Conservation (phyloP, 2,797 vertebrate genomes). For the Octomys mimax region DNA sequence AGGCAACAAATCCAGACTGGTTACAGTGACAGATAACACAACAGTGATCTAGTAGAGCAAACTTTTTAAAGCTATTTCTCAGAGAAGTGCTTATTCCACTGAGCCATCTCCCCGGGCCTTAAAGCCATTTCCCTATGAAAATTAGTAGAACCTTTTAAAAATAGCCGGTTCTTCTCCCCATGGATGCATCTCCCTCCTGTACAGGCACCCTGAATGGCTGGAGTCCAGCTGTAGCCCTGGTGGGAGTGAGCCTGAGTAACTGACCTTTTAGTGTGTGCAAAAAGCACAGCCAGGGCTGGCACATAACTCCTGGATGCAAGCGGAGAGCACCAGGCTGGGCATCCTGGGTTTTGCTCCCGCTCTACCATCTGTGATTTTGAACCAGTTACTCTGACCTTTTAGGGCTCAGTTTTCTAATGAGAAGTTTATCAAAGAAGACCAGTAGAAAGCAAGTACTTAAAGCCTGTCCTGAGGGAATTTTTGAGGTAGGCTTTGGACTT, state of each 20-base stretch:
- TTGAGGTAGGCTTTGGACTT: neutral
- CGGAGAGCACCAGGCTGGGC: neutral
- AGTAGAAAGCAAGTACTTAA: neutral
- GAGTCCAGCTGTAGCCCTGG: neutral
- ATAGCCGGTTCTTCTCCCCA: neutral
- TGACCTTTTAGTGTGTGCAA: neutral
- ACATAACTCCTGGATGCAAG: neutral
- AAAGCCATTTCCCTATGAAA: neutral
- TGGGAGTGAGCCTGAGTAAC: neutral
- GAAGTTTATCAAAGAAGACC: neutral
- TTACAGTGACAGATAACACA: neutral
- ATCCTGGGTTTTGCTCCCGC: neutral
- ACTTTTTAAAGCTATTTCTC: neutral
- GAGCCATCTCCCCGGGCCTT: neutral
- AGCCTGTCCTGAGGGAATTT: neutral
- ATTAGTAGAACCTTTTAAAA: neutral
- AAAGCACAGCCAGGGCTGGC: neutral
- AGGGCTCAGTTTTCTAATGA: neutral
- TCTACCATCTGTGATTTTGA: neutral
- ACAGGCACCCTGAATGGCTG: neutral
- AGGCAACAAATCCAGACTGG: neutral
- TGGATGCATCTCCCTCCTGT: neutral
- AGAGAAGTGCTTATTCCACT: too few relatives aligned
- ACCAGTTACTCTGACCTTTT: neutral
- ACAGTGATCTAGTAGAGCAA: neutral